These are phyloP conservation scores for Athripsodes cinereus DNA, from an alignment of 2,888 invertebrate species.

Conservation along the genomic window DNA sequence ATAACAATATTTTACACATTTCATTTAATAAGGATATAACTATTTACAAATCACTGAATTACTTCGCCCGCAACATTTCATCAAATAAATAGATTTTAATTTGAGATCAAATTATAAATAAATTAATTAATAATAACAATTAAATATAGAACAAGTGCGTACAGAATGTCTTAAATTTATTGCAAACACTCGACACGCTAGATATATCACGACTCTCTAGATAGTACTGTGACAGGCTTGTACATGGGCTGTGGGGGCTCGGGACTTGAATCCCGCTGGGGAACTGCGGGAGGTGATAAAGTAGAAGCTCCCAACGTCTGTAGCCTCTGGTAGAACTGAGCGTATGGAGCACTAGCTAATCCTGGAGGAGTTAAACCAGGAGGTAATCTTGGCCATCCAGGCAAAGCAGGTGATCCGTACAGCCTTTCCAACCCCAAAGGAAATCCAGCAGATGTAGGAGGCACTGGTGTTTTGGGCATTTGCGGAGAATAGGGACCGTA, in stretches of 20 bases:
- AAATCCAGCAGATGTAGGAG: slow-evolving; percentile 47
- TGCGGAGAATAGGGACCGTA: slow-evolving; percentile 57
- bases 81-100: slow-evolving; percentile 4
- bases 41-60: not conserved
- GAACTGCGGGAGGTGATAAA: slow-evolving; percentile 6
- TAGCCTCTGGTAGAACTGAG: slow-evolving; percentile 45
- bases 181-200: slow-evolving; percentile 7
- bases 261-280: slow-evolving; percentile 30
- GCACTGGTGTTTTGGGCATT: slow-evolving; percentile 45
- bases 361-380: slow-evolving; percentile 40
- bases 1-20: not conserved
- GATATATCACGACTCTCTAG: slow-evolving; percentile 29
- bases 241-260: slow-evolving; percentile 35
- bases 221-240: slow-evolving; percentile 37
- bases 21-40: not conserved
- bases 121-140: slow-evolving; percentile 16
- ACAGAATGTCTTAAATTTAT: slow-evolving; percentile 1
- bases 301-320: slow-evolving; percentile 20
- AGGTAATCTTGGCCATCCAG: slow-evolving; percentile 40
- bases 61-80: not conserved
- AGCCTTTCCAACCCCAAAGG: slow-evolving; percentile 49
- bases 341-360: slow-evolving; percentile 36
- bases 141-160: not conserved
- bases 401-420: slow-evolving; percentile 39
- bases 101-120: slow-evolving; percentile 21